Percentiles rank a stretch among this genome's conserved stretches.
Conservation (phyloP, 2,797 vertebrate species). For the Rhinella marina region DNA sequence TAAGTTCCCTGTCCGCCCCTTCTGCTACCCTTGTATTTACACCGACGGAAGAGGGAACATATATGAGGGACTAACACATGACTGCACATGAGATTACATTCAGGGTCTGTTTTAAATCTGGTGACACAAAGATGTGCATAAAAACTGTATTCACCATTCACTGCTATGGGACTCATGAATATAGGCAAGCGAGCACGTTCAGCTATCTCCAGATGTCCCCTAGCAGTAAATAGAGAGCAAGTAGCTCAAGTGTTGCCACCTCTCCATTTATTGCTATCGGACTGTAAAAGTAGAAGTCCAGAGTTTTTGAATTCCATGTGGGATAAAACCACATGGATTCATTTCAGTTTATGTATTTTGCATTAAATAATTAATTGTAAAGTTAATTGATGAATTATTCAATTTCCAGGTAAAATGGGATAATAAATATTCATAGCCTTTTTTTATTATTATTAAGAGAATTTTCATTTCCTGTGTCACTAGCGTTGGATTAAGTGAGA, state of each 20-base stretch:
- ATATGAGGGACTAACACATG: neutral
- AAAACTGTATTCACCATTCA: neutral
- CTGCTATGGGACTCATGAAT: no score
- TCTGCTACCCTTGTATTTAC: neutral
- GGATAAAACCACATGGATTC: conserved; percentile 23
- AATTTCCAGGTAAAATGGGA: conserved; percentile 83
- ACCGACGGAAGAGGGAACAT: neutral
- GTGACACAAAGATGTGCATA: no score
- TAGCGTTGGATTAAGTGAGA: conserved; percentile 77
- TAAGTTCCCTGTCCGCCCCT: no score
- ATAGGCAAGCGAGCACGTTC: no score
- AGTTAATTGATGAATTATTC: conserved; percentile 95
- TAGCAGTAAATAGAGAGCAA: no score
- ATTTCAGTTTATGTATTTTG: conserved; percentile 84
- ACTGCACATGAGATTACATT: no score
- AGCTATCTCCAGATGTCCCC: no score
- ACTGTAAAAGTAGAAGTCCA: no score
- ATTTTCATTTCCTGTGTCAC: conserved; percentile 80
- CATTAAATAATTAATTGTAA: conserved; percentile 91
- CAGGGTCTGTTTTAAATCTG: no score
- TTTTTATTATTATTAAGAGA: conserved; percentile 75
- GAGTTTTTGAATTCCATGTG: neutral
- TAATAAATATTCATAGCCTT: conserved; percentile 95
- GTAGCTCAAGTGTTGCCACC: no score
- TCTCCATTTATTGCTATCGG: no score